A percentile compares a stretch with the other conserved stretches of the same genome.
Conservation (phyloP, 2,797 vertebrate genomes). For the Todus mexicanus region DNA sequence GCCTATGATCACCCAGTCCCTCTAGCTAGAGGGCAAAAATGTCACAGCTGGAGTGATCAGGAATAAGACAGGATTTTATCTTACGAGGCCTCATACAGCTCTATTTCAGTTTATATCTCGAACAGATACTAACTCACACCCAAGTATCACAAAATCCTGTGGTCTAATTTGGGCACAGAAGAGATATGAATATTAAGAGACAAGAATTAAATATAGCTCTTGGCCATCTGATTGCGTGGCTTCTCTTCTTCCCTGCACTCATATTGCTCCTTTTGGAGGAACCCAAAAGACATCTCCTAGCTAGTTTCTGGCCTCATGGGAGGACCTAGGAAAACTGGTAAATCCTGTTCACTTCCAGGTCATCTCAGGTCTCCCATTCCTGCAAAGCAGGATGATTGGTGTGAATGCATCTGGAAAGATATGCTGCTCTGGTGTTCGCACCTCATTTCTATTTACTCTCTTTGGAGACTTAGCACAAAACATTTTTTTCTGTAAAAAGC, state of each 20-base stretch:
- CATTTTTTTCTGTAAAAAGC: not conserved
- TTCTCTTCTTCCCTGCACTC: not conserved
- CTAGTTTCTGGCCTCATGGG: not conserved
- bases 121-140: not conserved
- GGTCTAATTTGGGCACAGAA: constrained; percentile 15
- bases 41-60: not conserved
- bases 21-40: constrained; percentile 1
- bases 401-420: not conserved
- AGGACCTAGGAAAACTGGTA: not conserved
- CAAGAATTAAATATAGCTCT: not conserved
- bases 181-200: not conserved
- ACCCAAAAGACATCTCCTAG: not conserved
- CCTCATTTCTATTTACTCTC: not conserved
- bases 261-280: not conserved
- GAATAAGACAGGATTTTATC: not conserved
- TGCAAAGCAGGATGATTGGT: not conserved
- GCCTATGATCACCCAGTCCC: not conserved
- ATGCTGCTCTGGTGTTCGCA: not conserved
- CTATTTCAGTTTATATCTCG: not conserved
- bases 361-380: not conserved
- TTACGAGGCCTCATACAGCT: not conserved
- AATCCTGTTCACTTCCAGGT: not conserved
- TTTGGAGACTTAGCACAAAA: not conserved
- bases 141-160: not conserved
- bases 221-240: not conserved